Base-by-base conservation (phyloP, 2,797 vertebrate genomes). In the Ataeniobius toweri region DNA sequence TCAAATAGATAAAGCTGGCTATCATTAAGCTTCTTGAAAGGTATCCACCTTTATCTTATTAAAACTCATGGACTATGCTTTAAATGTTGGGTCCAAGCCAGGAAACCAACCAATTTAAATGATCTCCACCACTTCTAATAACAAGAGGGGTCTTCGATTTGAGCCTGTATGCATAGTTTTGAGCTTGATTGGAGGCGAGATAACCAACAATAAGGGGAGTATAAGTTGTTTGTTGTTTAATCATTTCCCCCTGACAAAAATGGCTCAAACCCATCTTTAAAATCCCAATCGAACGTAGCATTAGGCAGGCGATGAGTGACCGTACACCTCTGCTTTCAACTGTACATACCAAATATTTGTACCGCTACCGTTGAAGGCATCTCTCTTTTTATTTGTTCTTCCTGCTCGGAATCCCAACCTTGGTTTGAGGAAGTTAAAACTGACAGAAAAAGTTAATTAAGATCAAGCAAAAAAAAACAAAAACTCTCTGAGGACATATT, bases 401-500 rank as follows among this genome's bases (percentile, higher is more conserved):
- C 13, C 24, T 70, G 22, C 39, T 36, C 20, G 48, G 50, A 73
- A 46, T 85, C 63, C 65, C 58, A 31, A 51, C 51, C 70, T 50
- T 10, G 3, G 24, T 31, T 22, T 20, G 12, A 51, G 28, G 46
- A 72, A 46, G 6, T 4, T 10, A 5, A 67, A 69, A 72, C 3
- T 53, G 22, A 39, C 24, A 48, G 51, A 56, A 63, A 22, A 44
- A 55, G 39, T 55, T 31, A 18, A 20, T 6, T 5, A 16, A 46
- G 24, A 22, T 71, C 18, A 71, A 36, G 24, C 71, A 36, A 24
- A 67, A 22, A 36, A 36, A 36, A 36, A 36, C 0, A 10, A 31
- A 61, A 50, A 44, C n/a, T 48, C 53, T 53, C 71, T 70, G 73
- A 63, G 61, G 70, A 74, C 51, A n/a, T 31, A 41, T 26, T 50